phyloP scores from a whole-genome alignment of 2,113 vertebrate species.

The Halcyon senegalensis region DNA sequence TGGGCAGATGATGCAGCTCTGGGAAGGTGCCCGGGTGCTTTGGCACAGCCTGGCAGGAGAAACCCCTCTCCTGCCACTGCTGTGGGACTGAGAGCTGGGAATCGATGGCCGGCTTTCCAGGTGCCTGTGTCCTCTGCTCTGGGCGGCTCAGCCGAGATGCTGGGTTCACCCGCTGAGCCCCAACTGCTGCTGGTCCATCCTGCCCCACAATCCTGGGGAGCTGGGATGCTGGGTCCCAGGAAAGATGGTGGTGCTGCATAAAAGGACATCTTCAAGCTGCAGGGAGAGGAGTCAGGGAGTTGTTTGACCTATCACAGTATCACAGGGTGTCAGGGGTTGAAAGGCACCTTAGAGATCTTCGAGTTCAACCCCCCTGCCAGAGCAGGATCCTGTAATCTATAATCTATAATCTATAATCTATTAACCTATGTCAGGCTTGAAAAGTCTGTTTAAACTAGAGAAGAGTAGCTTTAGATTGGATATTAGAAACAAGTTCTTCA shows the following conservation, averaged over 20 bases:
- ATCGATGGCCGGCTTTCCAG: not conserved
- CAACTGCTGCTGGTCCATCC: rapidly evolving
- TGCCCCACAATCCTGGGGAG: rapidly evolving
- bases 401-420: no score
- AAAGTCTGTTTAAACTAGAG: not conserved
- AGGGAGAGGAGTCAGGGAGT: not conserved
- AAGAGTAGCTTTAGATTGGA: no score
- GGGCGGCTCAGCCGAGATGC: rapidly evolving
- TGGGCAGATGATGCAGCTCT: rapidly evolving
- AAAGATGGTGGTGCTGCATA: not conserved
- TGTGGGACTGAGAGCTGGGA: not conserved
- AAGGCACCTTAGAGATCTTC: no score
- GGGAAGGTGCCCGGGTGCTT: not conserved
- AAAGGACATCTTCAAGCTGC: not conserved
- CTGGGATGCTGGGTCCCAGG: not conserved
- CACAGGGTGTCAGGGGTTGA: no score
- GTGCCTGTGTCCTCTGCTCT: not conserved
- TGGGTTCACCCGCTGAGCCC: rapidly evolving
- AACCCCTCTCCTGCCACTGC: not conserved
- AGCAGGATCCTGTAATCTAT: no score
- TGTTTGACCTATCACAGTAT: no score
- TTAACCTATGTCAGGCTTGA: not conserved
- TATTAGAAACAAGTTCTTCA: no score
- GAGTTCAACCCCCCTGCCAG: no score
- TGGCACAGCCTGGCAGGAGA: not conserved